Evolutionary conservation across 2,113 vertebrate species (phyloP).

Genomic region (Australoheros scitulus): DNA sequence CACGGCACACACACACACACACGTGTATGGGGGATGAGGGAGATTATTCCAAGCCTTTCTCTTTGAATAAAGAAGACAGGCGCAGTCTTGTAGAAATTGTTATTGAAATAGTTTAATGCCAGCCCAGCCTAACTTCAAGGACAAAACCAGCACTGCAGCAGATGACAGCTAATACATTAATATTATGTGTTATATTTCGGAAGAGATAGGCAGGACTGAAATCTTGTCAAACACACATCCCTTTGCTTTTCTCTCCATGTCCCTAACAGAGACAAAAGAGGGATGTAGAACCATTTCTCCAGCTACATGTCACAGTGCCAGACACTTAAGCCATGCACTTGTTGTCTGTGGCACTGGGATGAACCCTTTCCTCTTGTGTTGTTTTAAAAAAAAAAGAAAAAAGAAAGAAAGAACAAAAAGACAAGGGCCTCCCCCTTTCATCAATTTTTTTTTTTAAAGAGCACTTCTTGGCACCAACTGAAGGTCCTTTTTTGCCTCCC

Average conservation of each 20-base stretch:
- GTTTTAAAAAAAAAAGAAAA: not conserved
- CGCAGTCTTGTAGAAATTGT: constrained; percentile 69
- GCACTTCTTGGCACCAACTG: constrained; percentile 54
- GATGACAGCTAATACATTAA: constrained; percentile 34
- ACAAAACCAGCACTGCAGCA: constrained; percentile 29
- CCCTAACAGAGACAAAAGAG: constrained; percentile 36
- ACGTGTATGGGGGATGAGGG: constrained; percentile 13
- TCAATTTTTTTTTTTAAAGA: constrained; percentile 46
- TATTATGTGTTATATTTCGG: constrained; percentile 45
- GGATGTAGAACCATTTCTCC: constrained; percentile 63
- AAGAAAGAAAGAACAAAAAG: constrained; percentile 28
- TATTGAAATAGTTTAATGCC: constrained; percentile 66
- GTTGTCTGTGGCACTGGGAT: constrained; percentile 57
- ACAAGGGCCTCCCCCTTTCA: constrained; percentile 46
- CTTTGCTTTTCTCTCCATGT: constrained; percentile 18
- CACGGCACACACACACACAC: constrained; percentile 3
- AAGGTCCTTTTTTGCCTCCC: constrained; percentile 45
- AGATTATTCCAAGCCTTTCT: constrained; percentile 60
- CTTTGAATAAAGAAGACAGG: constrained; percentile 71
- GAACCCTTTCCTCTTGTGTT: constrained; percentile 54
- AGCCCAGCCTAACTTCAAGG: constrained; percentile 62
- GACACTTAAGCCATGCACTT: constrained; percentile 64
- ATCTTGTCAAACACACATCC: constrained; percentile 28
- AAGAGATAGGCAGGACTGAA: constrained; percentile 16
- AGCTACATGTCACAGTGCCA: constrained; percentile 65